Conservation (phyloP, 2,888 invertebrate genomes). For the Rhamphomyia laevipes region DNA sequence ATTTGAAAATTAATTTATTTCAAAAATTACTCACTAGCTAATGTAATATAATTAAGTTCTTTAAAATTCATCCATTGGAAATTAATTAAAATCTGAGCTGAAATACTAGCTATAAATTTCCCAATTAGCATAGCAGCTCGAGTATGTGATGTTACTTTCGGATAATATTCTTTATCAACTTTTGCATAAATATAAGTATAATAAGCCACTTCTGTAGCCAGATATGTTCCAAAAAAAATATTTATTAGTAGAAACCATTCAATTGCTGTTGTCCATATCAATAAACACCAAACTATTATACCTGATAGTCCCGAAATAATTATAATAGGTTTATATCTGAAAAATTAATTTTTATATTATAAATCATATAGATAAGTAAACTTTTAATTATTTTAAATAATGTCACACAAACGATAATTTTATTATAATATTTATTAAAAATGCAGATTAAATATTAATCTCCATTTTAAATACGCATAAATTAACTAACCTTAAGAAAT, state of each 20-base stretch:
- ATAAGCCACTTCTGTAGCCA: conserved; percentile 86
- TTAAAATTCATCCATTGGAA: conserved; percentile 47
- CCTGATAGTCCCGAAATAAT: conserved; percentile 61
- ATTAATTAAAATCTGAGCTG: conserved; percentile 54
- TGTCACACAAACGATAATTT: too few species aligned
- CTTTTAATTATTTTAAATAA: too few species aligned
- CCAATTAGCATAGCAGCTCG: conserved; percentile 59
- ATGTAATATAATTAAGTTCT: conserved; percentile 55
- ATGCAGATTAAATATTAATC: conserved; percentile 10
- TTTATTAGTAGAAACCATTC: conserved; percentile 57
- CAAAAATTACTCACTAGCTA: conserved; percentile 42
- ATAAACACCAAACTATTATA: conserved; percentile 59
- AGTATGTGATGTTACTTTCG: conserved; percentile 61
- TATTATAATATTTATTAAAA: too few species aligned
- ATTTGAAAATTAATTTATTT: too few species aligned
- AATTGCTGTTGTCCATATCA: conserved; percentile 65
- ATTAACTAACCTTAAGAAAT: conserved; percentile 53
- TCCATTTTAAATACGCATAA: too few species aligned
- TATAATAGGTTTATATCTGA: conserved; percentile 75
- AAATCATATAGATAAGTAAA: too few species aligned
- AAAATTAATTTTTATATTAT: neutral
- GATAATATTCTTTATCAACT: conserved; percentile 56
- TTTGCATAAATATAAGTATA: conserved; percentile 88
- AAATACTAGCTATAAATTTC: conserved; percentile 50
- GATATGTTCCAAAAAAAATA: conserved; percentile 68